phyloP scores from a whole-genome alignment of 2,888 invertebrate genomes.

The Agriopis aurantiaria region DNA sequence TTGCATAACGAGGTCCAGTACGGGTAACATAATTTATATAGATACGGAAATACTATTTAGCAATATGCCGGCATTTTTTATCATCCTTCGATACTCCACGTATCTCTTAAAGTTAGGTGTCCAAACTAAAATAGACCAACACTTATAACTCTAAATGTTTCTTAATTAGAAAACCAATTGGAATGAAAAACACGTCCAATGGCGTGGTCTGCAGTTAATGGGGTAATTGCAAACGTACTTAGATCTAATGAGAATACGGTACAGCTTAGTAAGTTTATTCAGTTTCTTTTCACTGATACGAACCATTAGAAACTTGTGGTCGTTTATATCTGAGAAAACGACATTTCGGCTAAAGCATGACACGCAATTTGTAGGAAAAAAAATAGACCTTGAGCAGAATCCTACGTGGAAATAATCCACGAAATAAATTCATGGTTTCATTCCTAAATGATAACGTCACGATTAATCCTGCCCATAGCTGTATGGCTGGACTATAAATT shows the following conservation, averaged over 20 bases:
- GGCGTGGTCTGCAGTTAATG: conserved; percentile 18
- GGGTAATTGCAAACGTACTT: conserved; percentile 21
- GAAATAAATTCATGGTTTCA: conserved; percentile 26
- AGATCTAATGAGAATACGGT: conserved; percentile 17
- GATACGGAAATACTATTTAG: conserved; percentile 13
- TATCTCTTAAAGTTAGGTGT: neutral
- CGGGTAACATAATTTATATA: conserved; percentile 37
- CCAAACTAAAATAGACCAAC: neutral
- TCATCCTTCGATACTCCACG: neutral
- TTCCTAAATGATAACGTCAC: conserved; percentile 29
- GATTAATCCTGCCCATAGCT: conserved; percentile 8
- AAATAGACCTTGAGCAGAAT: conserved; percentile 24
- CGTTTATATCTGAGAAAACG: neutral
- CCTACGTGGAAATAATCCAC: conserved; percentile 22
- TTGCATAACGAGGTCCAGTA: conserved; percentile 56
- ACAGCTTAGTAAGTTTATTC: neutral
- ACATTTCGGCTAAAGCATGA: conserved; percentile 1
- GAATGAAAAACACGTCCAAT: conserved; percentile 13
- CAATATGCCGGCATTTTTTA: conserved; percentile 16
- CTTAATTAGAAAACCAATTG: conserved; percentile 28
- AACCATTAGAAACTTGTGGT: neutral
- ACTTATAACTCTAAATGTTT: conserved; percentile 19
- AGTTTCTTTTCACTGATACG: conserved; percentile 1
- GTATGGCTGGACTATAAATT: neutral
- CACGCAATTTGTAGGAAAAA: neutral